Percentiles rank a stretch among this genome's conserved stretches.
Evolutionary conservation across 23 tunicate species (phyloP).

Genomic region (Trididemnum clinides): DNA sequence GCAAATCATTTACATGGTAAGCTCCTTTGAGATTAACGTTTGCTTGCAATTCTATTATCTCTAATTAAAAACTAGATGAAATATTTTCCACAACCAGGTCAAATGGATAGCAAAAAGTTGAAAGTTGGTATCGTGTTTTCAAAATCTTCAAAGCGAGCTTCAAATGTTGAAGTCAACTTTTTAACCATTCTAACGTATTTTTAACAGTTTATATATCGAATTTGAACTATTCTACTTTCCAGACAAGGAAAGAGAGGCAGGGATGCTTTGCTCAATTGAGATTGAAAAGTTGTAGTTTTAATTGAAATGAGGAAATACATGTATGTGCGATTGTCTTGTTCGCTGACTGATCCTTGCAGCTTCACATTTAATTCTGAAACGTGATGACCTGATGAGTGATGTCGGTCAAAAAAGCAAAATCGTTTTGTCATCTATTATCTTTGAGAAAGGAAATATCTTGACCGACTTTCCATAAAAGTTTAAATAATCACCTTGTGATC

Average conservation of each 20-base stretch:
- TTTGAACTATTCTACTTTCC: constrained; percentile 12
- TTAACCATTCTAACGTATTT: not conserved
- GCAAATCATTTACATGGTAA: not conserved
- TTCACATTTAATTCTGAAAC: not conserved
- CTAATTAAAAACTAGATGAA: not conserved
- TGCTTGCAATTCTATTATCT: too few species aligned
- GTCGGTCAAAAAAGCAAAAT: too few species aligned
- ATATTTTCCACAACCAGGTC: not conserved
- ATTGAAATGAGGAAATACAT: constrained; percentile 17
- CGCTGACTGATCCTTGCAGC: not conserved
- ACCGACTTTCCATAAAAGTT: constrained; percentile 16
- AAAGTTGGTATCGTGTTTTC: too few species aligned
- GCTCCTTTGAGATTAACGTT: not conserved
- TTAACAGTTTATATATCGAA: not conserved
- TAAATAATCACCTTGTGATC: constrained; percentile 9
- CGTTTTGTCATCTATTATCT: not conserved
- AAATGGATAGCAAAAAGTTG: not conserved
- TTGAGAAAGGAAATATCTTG: constrained; percentile 31
- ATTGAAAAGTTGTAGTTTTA: constrained; percentile 10
- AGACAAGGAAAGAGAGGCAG: constrained; percentile 1
- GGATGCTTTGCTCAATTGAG: not conserved
- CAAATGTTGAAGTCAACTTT: not conserved
- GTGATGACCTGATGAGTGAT: not conserved
- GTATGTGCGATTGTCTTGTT: constrained; percentile 5
- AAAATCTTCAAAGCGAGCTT: not conserved